phyloP scores from a whole-genome alignment of 2,888 invertebrate species.

The Synanthedon vespiformis region DNA sequence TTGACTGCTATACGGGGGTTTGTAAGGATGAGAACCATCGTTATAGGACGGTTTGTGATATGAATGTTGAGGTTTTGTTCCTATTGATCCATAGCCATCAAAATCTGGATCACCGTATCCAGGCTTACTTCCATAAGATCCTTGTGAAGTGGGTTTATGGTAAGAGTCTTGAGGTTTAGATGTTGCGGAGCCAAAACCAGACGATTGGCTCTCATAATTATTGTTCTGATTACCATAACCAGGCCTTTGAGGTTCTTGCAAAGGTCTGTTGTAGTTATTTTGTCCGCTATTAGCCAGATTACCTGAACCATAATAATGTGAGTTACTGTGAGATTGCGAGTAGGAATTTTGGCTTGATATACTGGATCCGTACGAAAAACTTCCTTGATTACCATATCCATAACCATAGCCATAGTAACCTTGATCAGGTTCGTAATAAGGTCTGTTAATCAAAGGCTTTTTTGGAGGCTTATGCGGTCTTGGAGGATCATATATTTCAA shows the following conservation, averaged over 20 bases:
- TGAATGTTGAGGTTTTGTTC: constrained; percentile 4
- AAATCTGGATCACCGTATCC: background rate
- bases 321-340: constrained; percentile 22
- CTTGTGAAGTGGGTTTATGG: background rate
- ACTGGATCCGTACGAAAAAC: constrained; percentile 25
- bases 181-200: constrained; percentile 7
- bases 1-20: constrained; percentile 8
- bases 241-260: constrained; percentile 2
- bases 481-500: constrained; percentile 53
- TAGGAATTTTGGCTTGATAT: constrained; percentile 30
- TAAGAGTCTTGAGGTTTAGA: constrained; percentile 5
- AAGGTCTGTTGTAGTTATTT: constrained; percentile 9
- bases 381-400: constrained; percentile 20
- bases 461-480: constrained; percentile 30
- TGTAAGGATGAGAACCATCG: background rate
- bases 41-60: background rate
- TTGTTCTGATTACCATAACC: constrained; percentile 3
- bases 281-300: constrained; percentile 1
- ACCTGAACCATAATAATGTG: constrained; percentile 13
- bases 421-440: constrained; percentile 19
- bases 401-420: constrained; percentile 17
- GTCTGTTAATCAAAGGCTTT: constrained; percentile 21
- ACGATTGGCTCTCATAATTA: constrained; percentile 6
- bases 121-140: constrained; percentile 5
- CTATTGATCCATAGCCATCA: constrained; percentile 5